Base-by-base conservation (phyloP, 2,888 invertebrate species). In the Tortrix viridana region DNA sequence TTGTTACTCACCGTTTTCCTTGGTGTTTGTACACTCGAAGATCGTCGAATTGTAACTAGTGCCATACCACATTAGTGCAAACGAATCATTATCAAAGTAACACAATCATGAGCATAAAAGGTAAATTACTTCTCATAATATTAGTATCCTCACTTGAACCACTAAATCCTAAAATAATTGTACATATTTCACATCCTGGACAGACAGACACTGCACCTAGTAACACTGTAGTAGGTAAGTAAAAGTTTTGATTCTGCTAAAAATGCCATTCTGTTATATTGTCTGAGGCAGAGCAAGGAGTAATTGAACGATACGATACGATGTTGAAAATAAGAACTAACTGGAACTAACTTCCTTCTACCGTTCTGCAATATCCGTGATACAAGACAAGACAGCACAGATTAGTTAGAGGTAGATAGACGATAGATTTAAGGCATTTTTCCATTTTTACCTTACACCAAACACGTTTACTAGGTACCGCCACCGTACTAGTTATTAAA, bases 21-120 rank as follows among this genome's bases (percentile, higher is more conserved):
- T 79, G 89, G 87, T 85, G 90, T 85, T 84, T 88, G 91, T 79
- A 92, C 89, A 87, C 90, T 92, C 75, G 89, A 85, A 83, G 92
- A 91, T 82, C 92, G 91, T 74, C 89, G 88, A 83, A 91, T 91
- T 75, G 90, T 91, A 82, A 92, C 90, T 78, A 92, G 90, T 86
- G 92, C 92, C 92, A 92, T 92, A 84, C 85, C 91, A 92, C 89
- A 89, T 84, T 84, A 86, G 77, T 82, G 79, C 81, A 84, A 85
- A 78, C 81, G 76, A 85, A 84, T 82, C 88, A 89, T 89, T 85
- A 84, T 86, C 81, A 77, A 80, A 83, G 80, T 82, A 86, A 82
- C 76, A 85, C 85, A 86, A 86, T 86, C 88, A 88, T 88, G 89
- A 88, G 88, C 86, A 84, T 82, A 82, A 76, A 85, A 75, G 81